Base-by-base conservation (phyloP, 2,797 vertebrate species). In the Melopsittacus undulatus region DNA sequence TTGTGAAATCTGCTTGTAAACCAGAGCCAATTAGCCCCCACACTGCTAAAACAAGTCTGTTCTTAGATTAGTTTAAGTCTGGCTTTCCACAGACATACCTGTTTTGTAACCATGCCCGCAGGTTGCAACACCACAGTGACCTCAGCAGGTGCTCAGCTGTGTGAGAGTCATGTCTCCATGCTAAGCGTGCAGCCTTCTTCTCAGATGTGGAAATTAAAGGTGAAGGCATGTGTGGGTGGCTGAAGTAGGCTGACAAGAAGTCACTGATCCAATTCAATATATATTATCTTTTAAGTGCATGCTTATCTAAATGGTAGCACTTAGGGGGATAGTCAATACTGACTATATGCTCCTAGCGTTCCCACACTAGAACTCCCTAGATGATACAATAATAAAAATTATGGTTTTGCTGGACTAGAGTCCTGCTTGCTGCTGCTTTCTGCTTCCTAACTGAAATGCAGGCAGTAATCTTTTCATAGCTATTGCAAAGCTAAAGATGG, bases 81-180 rank as follows among this genome's bases (percentile, higher is more conserved):
- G 32, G 40, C 23, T 92, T 93, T 85, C 36, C 14, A 56, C 36
- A 87, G 40, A 5, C 11, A 6, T 54, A 19, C 22, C 32, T 75
- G 42, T 77, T 29, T 61, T 32, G 5, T 87, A 49, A 24, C 14
- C 2, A 1, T 9, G 5, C 19, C 36, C 2, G 1, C 20, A 62
- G 36, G 16, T 26, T 15, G 7, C 1, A 5, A 14, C 0, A 0
- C 23, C 45, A 32, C 14, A 19, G 59, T 69, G 59, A 16, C 38
- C 0, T 1, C 11, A 30, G 38, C 0, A 5, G 9, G 15, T 54
- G 29, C 67, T 88, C 62, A 42, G 29, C 43, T 63, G 40, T 20
- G 14, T 5, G 0, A 2, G 45, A n/a, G 15, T 67, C 0, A 0
- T 14, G 29, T 49, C 30, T 72, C 32, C 21, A 5, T 4, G 3